Evolutionary conservation across 2,113 vertebrate genomes (phyloP), one percentile per base, ranked within the genome.

Genomic region (Nettapus auritus): DNA sequence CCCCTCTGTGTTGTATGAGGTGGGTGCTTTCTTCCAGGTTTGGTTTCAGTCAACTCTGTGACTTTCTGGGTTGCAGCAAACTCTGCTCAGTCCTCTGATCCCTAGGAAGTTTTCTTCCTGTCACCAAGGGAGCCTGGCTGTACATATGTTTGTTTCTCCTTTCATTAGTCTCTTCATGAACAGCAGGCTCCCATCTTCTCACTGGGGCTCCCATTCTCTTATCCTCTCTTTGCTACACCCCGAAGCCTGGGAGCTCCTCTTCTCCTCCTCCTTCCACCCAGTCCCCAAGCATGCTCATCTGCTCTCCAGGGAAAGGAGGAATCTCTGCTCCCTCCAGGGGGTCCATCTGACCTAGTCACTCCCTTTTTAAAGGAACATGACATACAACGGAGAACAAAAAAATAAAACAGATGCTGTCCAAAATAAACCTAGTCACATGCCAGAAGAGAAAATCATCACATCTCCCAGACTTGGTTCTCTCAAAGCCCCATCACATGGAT

Each of bases 271-370:
- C 81, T 87, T 62, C 91, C 81, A 96, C 91, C 88, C 84, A 79
- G 62, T 92, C 91, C 67, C 86, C 93, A 86, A 86, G 77, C 91
- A 94, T 89, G 84, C 86, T 95, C 96, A 96, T 97, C 96, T 96
- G 96, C 89, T 94, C 96, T 95, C 93, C 96, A 97, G 95, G 95
- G 96, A 94, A 82, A 94, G 81, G 62, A 97, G 91, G 93, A 96
- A 97, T 96, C 91, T 96, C 85, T 86, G 64, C 60, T 96, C 88
- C 60, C 89, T 96, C 95, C 83, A 75, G 96, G 96, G 80, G 90
- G 80, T 96, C 94, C 89, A 85, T 96, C 93, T 94, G 96, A 97
- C 96, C 95, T 92, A 94, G 89, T 94, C 94, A 79, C 83, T 94
- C 93, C 66, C 84, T 85, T 97, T 96, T 85, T 95, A 94, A 95